Conservation (phyloP, 2,113 vertebrate species). For the Gadus macrocephalus region DNA sequence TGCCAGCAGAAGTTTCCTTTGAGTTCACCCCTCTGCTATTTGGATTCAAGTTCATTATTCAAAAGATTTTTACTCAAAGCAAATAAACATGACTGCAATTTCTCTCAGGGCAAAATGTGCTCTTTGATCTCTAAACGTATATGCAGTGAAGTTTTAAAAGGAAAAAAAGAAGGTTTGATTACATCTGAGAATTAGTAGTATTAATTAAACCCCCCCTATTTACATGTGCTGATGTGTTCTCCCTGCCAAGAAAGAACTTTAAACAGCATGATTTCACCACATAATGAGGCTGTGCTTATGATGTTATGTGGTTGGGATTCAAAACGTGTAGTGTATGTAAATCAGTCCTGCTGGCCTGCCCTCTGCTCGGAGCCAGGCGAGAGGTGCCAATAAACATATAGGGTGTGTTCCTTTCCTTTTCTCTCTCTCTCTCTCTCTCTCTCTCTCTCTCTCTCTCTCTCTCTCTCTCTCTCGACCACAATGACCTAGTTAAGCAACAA, state of each 20-base stretch:
- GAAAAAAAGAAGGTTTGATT: constrained; percentile 54
- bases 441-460: neutral
- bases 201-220: constrained; percentile 56
- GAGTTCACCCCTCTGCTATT: constrained; percentile 49
- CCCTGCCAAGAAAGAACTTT: constrained; percentile 64
- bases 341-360: constrained; percentile 53
- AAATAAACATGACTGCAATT: constrained; percentile 52
- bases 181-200: constrained; percentile 61
- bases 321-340: constrained; percentile 66
- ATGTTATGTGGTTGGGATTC: constrained; percentile 61
- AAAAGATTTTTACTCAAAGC: constrained; percentile 48
- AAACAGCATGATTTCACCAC: constrained; percentile 66
- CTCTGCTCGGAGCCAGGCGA: constrained; percentile 5
- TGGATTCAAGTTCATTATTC: constrained; percentile 46
- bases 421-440: neutral
- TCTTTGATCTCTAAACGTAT: constrained; percentile 57
- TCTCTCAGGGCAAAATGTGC: constrained; percentile 39
- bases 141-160: constrained; percentile 31
- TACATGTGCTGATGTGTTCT: constrained; percentile 57
- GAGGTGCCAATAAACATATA: neutral
- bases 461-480: constrained; percentile 37
- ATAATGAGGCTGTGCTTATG: constrained; percentile 65
- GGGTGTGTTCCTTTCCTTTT: constrained; percentile 3
- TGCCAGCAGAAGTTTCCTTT: neutral
- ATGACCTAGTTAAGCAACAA: constrained; percentile 62